Evolutionary conservation across 2,888 invertebrate species (phyloP).

Genomic region (Cyrtodaria siliqua): DNA sequence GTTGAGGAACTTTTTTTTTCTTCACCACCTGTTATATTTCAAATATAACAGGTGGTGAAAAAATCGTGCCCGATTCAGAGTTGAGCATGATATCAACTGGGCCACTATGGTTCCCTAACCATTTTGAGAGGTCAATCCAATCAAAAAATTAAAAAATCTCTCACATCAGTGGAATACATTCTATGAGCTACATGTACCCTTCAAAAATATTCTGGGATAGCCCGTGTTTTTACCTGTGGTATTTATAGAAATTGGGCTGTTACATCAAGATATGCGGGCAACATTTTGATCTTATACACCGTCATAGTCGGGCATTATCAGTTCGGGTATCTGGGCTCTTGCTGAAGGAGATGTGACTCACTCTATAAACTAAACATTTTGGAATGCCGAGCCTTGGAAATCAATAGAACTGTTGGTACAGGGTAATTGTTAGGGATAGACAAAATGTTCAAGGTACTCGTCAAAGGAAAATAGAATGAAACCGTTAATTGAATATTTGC

Average conservation of each 20-base stretch:
- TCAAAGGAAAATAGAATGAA: no score
- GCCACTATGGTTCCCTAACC: no score
- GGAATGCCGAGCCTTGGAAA: slow-evolving; percentile 1
- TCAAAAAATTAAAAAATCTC: background rate
- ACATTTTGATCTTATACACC: slow-evolving; percentile 49
- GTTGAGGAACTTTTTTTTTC: no score
- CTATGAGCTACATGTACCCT: background rate
- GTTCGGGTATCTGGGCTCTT: slow-evolving; percentile 18
- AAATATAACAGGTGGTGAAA: no score
- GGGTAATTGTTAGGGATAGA: no score
- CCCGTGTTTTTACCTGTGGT: slow-evolving; percentile 51
- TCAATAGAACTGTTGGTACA: background rate
- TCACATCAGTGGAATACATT: background rate
- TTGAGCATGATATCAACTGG: no score
- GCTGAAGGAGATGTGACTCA: slow-evolving; percentile 18
- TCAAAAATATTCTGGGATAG: slow-evolving; percentile 35
- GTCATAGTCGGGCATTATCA: slow-evolving; percentile 6
- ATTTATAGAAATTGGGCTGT: slow-evolving; percentile 43
- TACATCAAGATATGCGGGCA: slow-evolving; percentile 57
- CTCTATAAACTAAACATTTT: background rate
- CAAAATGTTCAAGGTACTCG: no score
- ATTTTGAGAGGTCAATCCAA: no score
- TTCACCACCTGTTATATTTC: no score
- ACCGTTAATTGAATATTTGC: no score
- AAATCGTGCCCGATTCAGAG: no score